Conservation (phyloP, 2,888 invertebrate species). For the Beris morrisii region DNA sequence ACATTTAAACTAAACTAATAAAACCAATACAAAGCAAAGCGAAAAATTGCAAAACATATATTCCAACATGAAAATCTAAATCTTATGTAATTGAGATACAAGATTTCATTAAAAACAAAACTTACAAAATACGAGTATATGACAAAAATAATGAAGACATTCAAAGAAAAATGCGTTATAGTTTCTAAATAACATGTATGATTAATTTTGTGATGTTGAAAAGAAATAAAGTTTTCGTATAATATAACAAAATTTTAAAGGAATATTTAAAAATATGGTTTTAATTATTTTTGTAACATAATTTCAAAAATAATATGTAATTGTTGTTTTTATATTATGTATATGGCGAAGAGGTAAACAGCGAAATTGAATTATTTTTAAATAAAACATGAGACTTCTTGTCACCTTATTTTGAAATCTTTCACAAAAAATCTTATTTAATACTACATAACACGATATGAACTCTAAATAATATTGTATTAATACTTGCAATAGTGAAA, state of each 20-base stretch:
- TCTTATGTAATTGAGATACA: slow-evolving; percentile 23
- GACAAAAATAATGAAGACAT: slow-evolving; percentile 4
- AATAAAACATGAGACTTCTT: not conserved
- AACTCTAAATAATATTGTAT: too few relatives aligned
- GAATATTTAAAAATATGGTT: slow-evolving; percentile 4
- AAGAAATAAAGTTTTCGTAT: not conserved
- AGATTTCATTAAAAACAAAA: slow-evolving; percentile 10
- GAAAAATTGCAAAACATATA: slow-evolving; percentile 28
- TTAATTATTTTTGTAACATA: not conserved
- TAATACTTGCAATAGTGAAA: too few relatives aligned
- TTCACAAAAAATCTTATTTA: too few relatives aligned
- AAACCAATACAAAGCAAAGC: slow-evolving; percentile 15
- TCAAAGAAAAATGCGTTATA: not conserved
- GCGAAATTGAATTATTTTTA: slow-evolving; percentile 34
- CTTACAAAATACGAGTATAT: slow-evolving; percentile 1
- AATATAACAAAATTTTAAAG: not conserved
- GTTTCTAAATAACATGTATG: too few relatives aligned
- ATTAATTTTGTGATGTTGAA: not conserved
- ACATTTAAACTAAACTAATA: slow-evolving; percentile 36
- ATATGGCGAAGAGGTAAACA: slow-evolving; percentile 15
- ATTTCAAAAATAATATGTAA: too few relatives aligned
- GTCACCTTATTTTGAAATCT: too few relatives aligned
- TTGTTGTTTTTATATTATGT: not conserved
- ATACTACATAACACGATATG: too few relatives aligned
- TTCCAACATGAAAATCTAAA: slow-evolving; percentile 27